Percentiles rank a stretch among this genome's conserved stretches.
phyloP scores from a whole-genome alignment of 2,113 vertebrate species.

The Hippocampus abdominalis region DNA sequence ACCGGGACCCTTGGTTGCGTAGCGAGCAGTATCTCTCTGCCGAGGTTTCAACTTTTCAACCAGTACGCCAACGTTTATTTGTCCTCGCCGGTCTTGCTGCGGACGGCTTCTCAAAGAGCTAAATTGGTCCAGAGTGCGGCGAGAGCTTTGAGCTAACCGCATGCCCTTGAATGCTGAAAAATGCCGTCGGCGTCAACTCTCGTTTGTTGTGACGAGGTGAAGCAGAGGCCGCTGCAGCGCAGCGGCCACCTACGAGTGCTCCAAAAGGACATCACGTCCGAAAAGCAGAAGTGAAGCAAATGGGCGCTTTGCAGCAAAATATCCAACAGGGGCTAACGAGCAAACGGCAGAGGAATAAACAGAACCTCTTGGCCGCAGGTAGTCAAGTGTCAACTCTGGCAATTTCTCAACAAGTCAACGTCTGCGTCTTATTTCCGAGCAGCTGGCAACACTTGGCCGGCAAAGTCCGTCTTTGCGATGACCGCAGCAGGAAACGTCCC shows the following conservation, averaged over 20 bases:
- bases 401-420: not conserved
- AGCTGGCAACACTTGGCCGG: not conserved
- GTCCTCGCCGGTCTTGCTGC: constrained; percentile 31
- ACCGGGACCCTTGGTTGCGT: not conserved
- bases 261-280: not conserved
- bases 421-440: not conserved
- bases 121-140: constrained; percentile 32
- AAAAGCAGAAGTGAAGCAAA: too few relatives aligned
- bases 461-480: not conserved
- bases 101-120: constrained; percentile 41
- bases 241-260: constrained; percentile 39
- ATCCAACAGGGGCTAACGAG: too few relatives aligned
- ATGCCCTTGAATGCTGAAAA: constrained; percentile 34
- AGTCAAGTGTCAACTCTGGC: not conserved
- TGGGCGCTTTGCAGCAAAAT: not conserved
- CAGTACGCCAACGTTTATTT: constrained; percentile 20
- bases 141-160: constrained; percentile 39
- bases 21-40: not conserved
- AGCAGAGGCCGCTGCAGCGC: constrained; percentile 33
- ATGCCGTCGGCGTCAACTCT: constrained; percentile 37
- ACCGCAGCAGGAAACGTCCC: not conserved
- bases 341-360: too few relatives aligned
- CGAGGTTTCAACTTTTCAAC: constrained; percentile 10
- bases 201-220: constrained; percentile 34
- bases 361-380: not conserved